Conservation (phyloP, 2,797 vertebrate genomes). For the Thunnus albacares region DNA sequence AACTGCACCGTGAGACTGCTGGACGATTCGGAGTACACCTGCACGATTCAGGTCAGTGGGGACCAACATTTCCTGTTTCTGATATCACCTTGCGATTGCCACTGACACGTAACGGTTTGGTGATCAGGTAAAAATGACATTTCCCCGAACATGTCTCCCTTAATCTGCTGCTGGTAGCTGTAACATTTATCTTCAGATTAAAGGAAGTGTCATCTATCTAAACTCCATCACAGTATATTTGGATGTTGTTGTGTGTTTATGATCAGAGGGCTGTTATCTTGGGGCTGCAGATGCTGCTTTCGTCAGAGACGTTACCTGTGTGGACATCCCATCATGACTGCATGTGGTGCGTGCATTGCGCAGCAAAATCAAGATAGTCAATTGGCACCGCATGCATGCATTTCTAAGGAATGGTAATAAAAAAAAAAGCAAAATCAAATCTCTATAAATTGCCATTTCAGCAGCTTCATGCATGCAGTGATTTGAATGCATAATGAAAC, state of each 20-base stretch:
- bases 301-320: constrained; percentile 53
- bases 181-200: not conserved
- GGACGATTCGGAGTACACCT: constrained; percentile 98
- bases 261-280: constrained; percentile 32
- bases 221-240: constrained; percentile 9
- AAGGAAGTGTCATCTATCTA: constrained; percentile 19
- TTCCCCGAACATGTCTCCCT: not conserved
- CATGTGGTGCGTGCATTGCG: constrained; percentile 60
- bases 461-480: constrained; percentile 33
- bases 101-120: constrained; percentile 21
- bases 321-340: constrained; percentile 50
- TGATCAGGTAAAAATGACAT: constrained; percentile 46
- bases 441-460: not conserved
- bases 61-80: constrained; percentile 35
- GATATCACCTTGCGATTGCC: constrained; percentile 44
- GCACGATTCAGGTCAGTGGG: constrained; percentile 94
- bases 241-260: constrained; percentile 23
- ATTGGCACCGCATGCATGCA: not conserved
- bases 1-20: constrained; percentile 97
- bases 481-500: constrained; percentile 44
- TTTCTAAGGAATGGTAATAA: not conserved
- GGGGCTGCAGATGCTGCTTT: constrained; percentile 50
- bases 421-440: not conserved
- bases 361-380: constrained; percentile 42
- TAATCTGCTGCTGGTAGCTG: not conserved